Evolutionary conservation across 1,140 invertebrate genomes (phyloP).

Genomic region (Saccostrea echinata): DNA sequence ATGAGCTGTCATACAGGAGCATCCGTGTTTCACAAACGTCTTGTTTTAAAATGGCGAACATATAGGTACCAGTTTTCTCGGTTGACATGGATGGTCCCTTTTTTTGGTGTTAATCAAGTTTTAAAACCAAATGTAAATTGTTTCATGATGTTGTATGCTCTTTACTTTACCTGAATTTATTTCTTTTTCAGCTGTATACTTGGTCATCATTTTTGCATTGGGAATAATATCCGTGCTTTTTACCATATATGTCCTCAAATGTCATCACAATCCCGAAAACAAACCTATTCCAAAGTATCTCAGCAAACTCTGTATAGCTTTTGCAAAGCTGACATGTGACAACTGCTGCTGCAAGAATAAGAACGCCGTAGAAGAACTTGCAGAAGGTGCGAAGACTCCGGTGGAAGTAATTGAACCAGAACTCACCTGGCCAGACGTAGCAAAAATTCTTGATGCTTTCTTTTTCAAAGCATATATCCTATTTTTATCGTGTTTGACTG

Average conservation of each 20-base stretch:
- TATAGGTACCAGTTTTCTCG: too few relatives aligned
- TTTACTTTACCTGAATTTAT: background rate
- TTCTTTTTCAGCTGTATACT: slow-evolving; percentile 53
- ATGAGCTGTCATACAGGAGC: too few relatives aligned
- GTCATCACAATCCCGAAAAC: background rate
- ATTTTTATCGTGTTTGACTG: background rate
- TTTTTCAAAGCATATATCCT: background rate
- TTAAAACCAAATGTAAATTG: background rate
- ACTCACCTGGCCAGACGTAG: background rate
- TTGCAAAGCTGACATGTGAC: background rate
- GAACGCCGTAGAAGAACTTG: background rate
- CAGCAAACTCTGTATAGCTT: background rate
- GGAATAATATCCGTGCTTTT: slow-evolving; percentile 49
- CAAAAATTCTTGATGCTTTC: background rate
- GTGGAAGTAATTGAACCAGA: background rate
- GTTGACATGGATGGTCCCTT: too few relatives aligned
- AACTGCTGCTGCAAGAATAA: background rate
- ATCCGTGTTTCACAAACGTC: too few relatives aligned
- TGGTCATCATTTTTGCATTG: slow-evolving; percentile 45
- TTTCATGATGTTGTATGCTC: too few relatives aligned
- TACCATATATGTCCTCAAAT: slow-evolving; percentile 46
- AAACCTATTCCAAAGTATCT: background rate
- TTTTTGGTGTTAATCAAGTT: too few relatives aligned
- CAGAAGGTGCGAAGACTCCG: background rate
- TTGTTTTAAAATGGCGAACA: too few relatives aligned